phyloP scores from a whole-genome alignment of 2,888 invertebrate species.

The Tiliacea aurago region DNA sequence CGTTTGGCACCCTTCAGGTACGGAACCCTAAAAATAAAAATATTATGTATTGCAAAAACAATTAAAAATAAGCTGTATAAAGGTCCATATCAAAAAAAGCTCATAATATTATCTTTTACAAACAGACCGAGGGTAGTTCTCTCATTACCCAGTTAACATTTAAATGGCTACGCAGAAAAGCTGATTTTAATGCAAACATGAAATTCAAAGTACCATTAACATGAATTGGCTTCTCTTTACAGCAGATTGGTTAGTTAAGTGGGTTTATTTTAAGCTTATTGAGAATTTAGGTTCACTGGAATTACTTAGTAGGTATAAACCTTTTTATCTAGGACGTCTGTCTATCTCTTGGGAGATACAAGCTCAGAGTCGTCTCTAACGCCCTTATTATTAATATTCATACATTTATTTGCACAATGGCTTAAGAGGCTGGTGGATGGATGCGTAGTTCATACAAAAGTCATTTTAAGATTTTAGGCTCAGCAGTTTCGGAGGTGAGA shows the following conservation, averaged over 20 bases:
- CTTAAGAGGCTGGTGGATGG: no score
- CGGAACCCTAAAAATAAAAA: no score
- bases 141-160: neutral
- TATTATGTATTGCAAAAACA: no score
- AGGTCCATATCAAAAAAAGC: neutral
- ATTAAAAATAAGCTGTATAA: neutral
- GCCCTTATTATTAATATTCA: no score
- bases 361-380: neutral
- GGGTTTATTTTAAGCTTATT: constrained; percentile 12
- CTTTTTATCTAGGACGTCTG: constrained; percentile 9
- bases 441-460: no score
- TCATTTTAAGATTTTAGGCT: no score
- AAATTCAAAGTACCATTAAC: constrained; percentile 1
- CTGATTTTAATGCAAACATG: neutral
- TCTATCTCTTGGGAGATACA: neutral
- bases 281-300: neutral
- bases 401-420: no score
- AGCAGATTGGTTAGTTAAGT: constrained; percentile 3
- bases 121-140: neutral
- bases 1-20: no score
- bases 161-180: constrained; percentile 4
- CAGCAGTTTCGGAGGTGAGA: no score
- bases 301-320: neutral
- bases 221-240: neutral
- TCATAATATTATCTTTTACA: constrained; percentile 7